Base-by-base conservation (phyloP, 2,113 vertebrate genomes). In the Coturnix japonica region DNA sequence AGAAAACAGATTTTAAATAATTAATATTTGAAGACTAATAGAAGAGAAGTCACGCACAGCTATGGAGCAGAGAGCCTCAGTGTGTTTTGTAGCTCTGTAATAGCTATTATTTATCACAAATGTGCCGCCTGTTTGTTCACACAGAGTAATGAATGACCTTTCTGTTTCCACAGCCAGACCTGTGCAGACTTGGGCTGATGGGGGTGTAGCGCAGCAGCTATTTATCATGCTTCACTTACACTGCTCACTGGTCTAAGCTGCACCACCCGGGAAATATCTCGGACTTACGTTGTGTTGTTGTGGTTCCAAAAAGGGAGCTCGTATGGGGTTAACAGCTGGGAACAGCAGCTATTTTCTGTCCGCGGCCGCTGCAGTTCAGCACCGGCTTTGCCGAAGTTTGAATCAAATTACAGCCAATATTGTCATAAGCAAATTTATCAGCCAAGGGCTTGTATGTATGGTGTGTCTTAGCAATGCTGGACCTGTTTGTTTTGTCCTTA, bases 141-240 rank as follows among this genome's bases (percentile, higher is more conserved):
- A 51, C 87, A 87, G 93, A 85, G 95, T 98, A 98, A 98, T 98
- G 97, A 98, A 98, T 98, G 97, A 97, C 97, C 96, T 97, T 97
- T 97, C 97, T 97, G 96, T 98, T 97, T 97, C 95, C 71, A 51
- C 87, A 96, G 97, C 97, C 94, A 85, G 95, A 96, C 93, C 95
- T 95, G 93, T 89, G 82, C 21, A 65, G 95, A 51, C 95, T 94
- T 92, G 57, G 54, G 94, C 95, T 72, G 75, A 96, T 76, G 81
- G 88, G 72, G 94, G 93, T 90, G 79, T 85, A 91, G 96, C 63
- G 89, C 70, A 67, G 94, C 43, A 83, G 89, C 95, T 95, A 93
- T 98, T 98, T 96, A 96, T 98, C 98, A 98, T 83, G 93, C 97
- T 96, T 98, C 98, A 98, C 95, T 98, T 98, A 97, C 64, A 93